phyloP scores from a whole-genome alignment of 2,797 vertebrate genomes.

The Potorous gilbertii region DNA sequence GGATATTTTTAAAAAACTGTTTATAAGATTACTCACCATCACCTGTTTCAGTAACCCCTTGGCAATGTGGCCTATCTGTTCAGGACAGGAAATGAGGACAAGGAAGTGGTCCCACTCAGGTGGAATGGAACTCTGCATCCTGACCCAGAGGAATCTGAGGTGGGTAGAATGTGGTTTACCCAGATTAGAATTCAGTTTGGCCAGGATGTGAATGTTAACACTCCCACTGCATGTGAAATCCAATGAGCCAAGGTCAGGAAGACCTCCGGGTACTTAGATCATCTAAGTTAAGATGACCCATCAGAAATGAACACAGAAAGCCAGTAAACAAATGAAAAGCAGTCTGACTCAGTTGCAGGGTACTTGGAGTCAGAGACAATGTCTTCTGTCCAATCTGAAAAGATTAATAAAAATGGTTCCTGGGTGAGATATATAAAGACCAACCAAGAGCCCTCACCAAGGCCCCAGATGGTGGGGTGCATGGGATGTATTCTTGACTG shows the following conservation, averaged over 20 bases:
- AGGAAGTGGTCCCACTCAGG: background rate
- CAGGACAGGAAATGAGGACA: background rate
- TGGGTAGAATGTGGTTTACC: slow-evolving; percentile 7
- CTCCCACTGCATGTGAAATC: background rate
- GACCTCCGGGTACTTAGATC: background rate
- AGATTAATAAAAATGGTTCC: background rate
- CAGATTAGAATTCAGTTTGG: slow-evolving; percentile 5
- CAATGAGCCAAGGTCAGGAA: slow-evolving; percentile 3
- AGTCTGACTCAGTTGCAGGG: background rate
- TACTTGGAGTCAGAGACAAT: background rate
- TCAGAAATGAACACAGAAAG: background rate
- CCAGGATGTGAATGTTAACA: slow-evolving; percentile 6
- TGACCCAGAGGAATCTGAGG: background rate
- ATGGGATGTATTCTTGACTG: background rate
- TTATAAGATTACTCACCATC: background rate
- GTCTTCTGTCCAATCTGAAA: background rate
- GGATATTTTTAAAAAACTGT: background rate
- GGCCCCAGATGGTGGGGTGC: background rate
- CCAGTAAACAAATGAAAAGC: background rate
- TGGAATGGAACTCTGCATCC: background rate
- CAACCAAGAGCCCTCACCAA: background rate
- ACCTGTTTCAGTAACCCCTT: background rate
- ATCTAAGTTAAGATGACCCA: background rate
- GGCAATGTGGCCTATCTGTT: background rate
- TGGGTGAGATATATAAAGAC: background rate